phyloP scores from a whole-genome alignment of 1,140 invertebrate species.

The Stegodyphus dumicola region DNA sequence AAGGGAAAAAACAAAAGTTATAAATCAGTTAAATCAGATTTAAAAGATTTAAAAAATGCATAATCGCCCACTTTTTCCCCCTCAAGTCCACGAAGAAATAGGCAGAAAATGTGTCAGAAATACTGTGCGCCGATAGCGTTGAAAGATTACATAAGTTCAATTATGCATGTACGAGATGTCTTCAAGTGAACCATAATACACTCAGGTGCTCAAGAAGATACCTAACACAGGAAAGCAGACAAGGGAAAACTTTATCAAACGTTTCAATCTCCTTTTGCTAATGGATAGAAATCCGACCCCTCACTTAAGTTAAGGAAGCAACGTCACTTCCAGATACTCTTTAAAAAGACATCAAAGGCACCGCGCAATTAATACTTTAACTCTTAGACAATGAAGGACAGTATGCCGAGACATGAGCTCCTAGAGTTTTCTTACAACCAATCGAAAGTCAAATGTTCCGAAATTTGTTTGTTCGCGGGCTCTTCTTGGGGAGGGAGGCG shows the following conservation, averaged over 20 bases:
- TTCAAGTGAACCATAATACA: background rate
- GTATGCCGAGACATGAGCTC: background rate
- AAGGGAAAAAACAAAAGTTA: too few species aligned
- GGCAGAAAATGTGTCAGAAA: too few species aligned
- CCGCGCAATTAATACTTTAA: slow-evolving; percentile 54
- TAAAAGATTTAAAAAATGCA: too few species aligned
- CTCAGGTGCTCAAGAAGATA: background rate
- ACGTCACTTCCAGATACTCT: slow-evolving; percentile 17
- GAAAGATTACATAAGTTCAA: too few species aligned
- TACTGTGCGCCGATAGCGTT: too few species aligned
- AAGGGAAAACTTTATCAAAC: slow-evolving; percentile 36
- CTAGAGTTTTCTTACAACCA: background rate
- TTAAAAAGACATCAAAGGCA: slow-evolving; percentile 31
- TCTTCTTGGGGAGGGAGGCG: background rate
- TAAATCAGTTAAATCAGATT: too few species aligned
- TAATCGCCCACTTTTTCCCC: too few species aligned
- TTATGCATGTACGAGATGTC: background rate
- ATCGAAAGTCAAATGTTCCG: slow-evolving; percentile 11
- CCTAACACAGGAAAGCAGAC: slow-evolving; percentile 15
- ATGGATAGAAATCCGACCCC: slow-evolving; percentile 25
- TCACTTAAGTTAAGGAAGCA: background rate
- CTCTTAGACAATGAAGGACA: slow-evolving; percentile 40
- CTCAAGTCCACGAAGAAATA: too few species aligned
- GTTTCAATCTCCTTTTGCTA: slow-evolving; percentile 31
- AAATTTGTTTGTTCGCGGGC: slow-evolving; percentile 33